These are phyloP conservation scores for Danionella dracula DNA, from an alignment of 2,797 vertebrate genomes.

Conservation along the genomic window DNA sequence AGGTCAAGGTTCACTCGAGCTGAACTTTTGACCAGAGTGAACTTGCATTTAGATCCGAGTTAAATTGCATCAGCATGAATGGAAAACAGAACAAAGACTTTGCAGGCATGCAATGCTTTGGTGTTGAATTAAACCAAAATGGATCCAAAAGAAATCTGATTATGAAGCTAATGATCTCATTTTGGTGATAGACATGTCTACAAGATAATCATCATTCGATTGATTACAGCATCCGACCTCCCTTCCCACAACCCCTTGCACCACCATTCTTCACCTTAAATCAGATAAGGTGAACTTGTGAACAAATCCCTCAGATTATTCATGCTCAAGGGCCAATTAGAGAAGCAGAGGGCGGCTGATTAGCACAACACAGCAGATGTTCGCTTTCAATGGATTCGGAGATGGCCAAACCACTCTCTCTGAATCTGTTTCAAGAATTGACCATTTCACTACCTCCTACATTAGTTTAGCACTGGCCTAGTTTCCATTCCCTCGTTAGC, in stretches of 20 bases:
- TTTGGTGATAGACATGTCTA: no score
- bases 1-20: no score
- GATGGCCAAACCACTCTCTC: constrained; percentile 24
- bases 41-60: no score
- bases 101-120: no score
- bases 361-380: constrained; percentile 31
- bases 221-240: constrained; percentile 29
- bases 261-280: constrained; percentile 49
- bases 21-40: no score
- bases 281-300: constrained; percentile 66
- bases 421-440: constrained; percentile 26
- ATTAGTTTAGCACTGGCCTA: no score
- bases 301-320: constrained; percentile 71
- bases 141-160: no score
- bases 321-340: constrained; percentile 66
- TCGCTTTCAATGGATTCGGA: constrained; percentile 26
- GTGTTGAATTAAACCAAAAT: no score
- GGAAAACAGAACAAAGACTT: no score
- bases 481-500: not conserved
- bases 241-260: constrained; percentile 9
- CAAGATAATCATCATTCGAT: not conserved
- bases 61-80: no score
- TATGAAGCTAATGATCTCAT: no score
- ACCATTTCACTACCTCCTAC: constrained; percentile 8
- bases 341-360: constrained; percentile 47